Percentiles rank a stretch among this genome's conserved stretches.
phyloP scores from a whole-genome alignment of 2,113 vertebrate genomes.

The Osmerus eperlanus region DNA sequence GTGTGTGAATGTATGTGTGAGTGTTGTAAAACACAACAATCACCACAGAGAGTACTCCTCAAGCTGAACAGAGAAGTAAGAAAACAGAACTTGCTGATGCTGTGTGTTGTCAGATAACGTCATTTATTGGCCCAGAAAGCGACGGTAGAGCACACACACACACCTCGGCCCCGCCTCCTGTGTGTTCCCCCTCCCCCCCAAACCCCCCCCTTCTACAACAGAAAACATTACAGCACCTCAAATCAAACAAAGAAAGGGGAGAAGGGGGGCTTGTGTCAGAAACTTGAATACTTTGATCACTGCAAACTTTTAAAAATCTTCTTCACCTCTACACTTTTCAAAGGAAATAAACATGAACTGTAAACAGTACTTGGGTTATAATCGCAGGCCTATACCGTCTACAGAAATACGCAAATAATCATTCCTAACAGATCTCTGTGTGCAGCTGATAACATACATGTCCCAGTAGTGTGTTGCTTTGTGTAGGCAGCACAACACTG shows the following conservation, averaged over 20 bases:
- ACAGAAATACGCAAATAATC: constrained; percentile 50
- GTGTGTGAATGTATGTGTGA: neutral
- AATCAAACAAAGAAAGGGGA: constrained; percentile 14
- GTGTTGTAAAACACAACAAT: constrained; percentile 21
- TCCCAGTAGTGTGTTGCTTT: neutral
- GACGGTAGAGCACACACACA: constrained; percentile 15
- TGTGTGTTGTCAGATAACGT: constrained; percentile 37
- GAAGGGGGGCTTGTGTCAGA: no score
- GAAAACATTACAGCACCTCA: constrained; percentile 34
- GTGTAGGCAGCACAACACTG: no score
- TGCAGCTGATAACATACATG: neutral
- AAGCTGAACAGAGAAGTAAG: neutral
- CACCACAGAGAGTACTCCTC: neutral
- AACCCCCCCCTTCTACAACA: neutral
- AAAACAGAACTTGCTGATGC: neutral
- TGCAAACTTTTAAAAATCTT: constrained; percentile 63
- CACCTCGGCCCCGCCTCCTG: neutral
- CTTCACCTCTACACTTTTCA: constrained; percentile 74
- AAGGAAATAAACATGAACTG: constrained; percentile 69
- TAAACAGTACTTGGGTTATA: constrained; percentile 64
- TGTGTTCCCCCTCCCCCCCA: neutral
- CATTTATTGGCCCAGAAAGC: constrained; percentile 41
- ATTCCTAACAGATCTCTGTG: constrained; percentile 34
- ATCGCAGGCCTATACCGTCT: constrained; percentile 37
- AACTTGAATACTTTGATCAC: constrained; percentile 75